Evolutionary conservation across 2,113 vertebrate genomes (phyloP).

Genomic region (Dicentrarchus labrax): DNA sequence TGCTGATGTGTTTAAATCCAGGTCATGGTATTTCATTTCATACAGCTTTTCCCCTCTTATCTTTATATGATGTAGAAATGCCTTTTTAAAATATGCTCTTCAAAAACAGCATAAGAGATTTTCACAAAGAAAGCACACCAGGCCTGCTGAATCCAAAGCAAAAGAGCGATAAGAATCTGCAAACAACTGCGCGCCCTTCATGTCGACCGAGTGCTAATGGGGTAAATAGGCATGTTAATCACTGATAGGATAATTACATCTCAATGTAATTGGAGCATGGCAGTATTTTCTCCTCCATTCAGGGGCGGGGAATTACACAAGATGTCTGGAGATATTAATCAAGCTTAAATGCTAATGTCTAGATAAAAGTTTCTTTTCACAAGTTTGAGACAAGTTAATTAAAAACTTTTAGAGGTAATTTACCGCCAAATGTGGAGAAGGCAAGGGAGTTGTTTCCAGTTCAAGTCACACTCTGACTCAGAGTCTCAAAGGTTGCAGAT

Average conservation of each 20-base stretch:
- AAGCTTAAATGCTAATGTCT: constrained; percentile 3
- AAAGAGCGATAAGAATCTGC: constrained; percentile 18
- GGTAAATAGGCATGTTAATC: constrained; percentile 56
- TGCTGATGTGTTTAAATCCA: constrained; percentile 5
- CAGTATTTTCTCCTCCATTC: constrained; percentile 46
- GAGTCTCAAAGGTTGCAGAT: background rate
- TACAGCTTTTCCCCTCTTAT: background rate
- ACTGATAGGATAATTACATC: constrained; percentile 54
- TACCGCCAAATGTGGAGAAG: constrained; percentile 1
- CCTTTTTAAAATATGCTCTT: background rate
- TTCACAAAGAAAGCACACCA: background rate
- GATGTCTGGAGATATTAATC: constrained; percentile 57
- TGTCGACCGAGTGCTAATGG: constrained; percentile 26
- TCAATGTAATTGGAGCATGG: constrained; percentile 34
- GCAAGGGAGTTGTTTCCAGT: background rate
- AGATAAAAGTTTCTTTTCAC: constrained; percentile 17
- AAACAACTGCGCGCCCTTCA: constrained; percentile 37
- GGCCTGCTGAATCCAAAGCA: background rate
- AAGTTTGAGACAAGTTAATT: constrained; percentile 43
- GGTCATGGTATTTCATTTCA: constrained; percentile 14
- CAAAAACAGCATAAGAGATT: background rate
- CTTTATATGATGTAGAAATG: background rate
- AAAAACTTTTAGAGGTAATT: constrained; percentile 32
- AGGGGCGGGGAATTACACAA: constrained; percentile 21
- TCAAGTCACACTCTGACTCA: background rate